A percentile compares a stretch with the other conserved stretches of the same genome.
Evolutionary conservation across 2,113 vertebrate genomes (phyloP).

Genomic region (Passer montanus): DNA sequence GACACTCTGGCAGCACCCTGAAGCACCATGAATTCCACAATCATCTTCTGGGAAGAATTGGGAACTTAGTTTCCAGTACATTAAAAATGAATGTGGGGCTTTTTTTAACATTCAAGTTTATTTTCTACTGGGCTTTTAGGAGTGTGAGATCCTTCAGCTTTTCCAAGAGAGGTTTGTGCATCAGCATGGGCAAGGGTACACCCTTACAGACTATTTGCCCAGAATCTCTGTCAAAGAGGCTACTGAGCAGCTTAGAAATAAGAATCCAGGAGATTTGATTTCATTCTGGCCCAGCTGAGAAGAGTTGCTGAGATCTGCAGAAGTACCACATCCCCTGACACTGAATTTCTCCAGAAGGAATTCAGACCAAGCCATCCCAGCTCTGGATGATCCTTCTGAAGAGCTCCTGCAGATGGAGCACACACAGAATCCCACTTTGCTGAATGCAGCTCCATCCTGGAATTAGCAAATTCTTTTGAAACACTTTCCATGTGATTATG

Average conservation of each 20-base stretch:
- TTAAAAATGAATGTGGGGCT: background rate
- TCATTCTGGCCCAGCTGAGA: background rate
- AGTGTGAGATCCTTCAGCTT: background rate
- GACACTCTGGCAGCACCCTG: background rate
- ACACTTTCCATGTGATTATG: background rate
- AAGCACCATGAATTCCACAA: background rate
- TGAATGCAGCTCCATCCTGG: background rate
- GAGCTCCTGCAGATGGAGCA: background rate
- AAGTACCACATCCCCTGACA: background rate
- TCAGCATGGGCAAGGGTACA: rapidly evolving
- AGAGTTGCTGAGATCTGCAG: background rate
- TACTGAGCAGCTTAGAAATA: background rate
- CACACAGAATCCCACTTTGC: background rate
- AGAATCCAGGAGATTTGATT: background rate
- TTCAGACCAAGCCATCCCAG: background rate
- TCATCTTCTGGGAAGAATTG: background rate
- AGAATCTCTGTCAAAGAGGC: background rate
- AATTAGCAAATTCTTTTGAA: constrained; percentile 11
- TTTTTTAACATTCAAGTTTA: background rate
- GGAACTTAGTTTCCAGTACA: background rate
- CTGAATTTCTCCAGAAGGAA: background rate
- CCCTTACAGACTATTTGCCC: background rate
- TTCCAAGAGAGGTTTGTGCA: background rate
- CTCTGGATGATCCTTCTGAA: background rate
- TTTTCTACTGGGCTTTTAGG: background rate